A percentile compares a stretch with the other conserved stretches of the same genome.
Evolutionary conservation across 2,113 vertebrate species (phyloP).

Genomic region (Hemicordylus capensis): DNA sequence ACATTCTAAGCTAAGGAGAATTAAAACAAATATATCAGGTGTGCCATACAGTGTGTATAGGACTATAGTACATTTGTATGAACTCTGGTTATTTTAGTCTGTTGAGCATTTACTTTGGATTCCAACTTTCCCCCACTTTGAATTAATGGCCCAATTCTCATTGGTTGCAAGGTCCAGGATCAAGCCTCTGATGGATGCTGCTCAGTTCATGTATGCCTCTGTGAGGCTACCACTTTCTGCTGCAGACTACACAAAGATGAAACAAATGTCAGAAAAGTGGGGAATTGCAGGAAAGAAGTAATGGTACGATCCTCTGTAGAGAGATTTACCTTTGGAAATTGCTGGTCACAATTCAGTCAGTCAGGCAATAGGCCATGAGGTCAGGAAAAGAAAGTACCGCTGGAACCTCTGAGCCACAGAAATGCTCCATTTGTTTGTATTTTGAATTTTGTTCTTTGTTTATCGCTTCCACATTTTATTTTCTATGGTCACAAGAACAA

Average conservation of each 20-base stretch:
- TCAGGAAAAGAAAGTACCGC: not conserved
- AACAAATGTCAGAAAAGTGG: not conserved
- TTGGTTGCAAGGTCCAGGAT: not conserved
- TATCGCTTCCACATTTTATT: not conserved
- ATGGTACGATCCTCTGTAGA: not conserved
- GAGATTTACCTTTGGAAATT: fast-evolving
- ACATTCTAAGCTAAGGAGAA: not conserved
- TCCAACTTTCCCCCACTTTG: not conserved
- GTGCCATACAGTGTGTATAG: not conserved
- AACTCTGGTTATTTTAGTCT: not conserved
- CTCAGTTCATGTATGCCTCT: not conserved
- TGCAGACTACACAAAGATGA: not conserved
- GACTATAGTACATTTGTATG: not conserved
- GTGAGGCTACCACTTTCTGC: not conserved
- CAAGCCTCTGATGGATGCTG: not conserved
- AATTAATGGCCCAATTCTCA: not conserved
- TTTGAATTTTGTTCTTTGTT: not conserved
- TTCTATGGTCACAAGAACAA: not conserved
- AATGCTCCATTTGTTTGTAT: not conserved
- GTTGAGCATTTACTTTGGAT: not conserved
- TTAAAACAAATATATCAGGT: not conserved
- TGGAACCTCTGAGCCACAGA: not conserved
- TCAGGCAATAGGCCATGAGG: conserved; percentile 6
- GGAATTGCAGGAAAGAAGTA: not conserved
- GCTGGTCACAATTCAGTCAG: not conserved